Percentiles rank a stretch among this genome's conserved stretches.
These are phyloP conservation scores for Zosterops hypoxanthus DNA, from an alignment of 2,113 vertebrate species.

Conservation along the genomic window DNA sequence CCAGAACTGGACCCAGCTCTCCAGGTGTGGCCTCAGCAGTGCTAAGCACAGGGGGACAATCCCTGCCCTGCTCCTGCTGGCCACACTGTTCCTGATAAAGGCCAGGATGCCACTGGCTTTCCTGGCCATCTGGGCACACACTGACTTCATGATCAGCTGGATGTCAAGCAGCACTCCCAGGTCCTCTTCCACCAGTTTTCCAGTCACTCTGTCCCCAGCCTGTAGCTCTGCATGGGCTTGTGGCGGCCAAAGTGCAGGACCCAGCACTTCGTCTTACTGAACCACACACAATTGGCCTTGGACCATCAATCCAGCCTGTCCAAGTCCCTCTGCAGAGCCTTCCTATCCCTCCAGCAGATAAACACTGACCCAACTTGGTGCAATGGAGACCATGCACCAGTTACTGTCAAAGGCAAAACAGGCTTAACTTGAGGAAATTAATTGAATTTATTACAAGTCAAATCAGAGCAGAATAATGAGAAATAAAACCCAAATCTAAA, in stretches of 20 bases:
- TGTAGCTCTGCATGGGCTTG: not conserved
- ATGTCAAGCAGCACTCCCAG: not conserved
- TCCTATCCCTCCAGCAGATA: not conserved
- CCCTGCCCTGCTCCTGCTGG: not conserved
- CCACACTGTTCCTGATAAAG: not conserved
- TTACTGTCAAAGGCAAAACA: not conserved
- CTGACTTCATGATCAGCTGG: not conserved
- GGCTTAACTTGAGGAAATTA: not conserved
- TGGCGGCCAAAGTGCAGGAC: not conserved
- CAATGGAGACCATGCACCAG: not conserved
- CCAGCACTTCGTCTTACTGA: not conserved
- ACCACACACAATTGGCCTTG: not conserved
- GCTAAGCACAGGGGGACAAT: not conserved
- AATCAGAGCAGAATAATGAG: not conserved
- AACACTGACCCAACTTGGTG: not conserved
- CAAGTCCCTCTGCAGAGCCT: not conserved
- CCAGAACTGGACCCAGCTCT: not conserved
- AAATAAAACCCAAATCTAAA: not conserved
- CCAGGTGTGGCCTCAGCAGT: not conserved
- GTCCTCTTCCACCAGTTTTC: not conserved
- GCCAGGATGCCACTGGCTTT: not conserved
- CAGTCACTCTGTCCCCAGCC: not conserved
- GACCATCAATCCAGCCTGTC: not conserved
- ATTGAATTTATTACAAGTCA: not conserved
- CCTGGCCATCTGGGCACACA: not conserved